Evolutionary conservation across 2,113 vertebrate species (phyloP).

Genomic region (Aleadryas rufinucha): DNA sequence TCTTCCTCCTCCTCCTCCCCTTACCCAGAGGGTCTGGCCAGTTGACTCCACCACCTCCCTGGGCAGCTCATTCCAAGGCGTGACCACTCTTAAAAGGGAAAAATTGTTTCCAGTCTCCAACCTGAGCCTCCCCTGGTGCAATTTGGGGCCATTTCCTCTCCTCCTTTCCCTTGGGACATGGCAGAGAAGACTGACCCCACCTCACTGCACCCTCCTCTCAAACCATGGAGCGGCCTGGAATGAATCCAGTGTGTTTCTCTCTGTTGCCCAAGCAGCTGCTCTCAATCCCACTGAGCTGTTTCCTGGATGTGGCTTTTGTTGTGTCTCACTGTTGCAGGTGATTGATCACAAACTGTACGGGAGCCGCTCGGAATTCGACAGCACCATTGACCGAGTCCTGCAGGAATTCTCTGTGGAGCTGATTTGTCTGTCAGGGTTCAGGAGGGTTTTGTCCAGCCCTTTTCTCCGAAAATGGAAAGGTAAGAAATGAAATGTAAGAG

Average conservation of each 20-base stretch:
- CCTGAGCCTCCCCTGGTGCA: not conserved
- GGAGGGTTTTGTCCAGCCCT: slow-evolving; percentile 80
- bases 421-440: slow-evolving; percentile 86
- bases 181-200: rapidly evolving
- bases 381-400: slow-evolving; percentile 81
- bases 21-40: not conserved
- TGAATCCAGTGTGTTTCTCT: not conserved
- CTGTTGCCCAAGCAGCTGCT: not conserved
- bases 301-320: not conserved
- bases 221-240: not conserved
- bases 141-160: not conserved
- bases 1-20: not conserved
- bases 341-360: slow-evolving; percentile 86
- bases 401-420: slow-evolving; percentile 84
- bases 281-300: not conserved
- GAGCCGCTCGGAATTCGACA: slow-evolving; percentile 85
- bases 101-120: not conserved
- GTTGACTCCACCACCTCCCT: not conserved
- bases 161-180: not conserved
- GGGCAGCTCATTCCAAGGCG: not conserved
- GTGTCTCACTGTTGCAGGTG: slow-evolving; percentile 66
- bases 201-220: not conserved
- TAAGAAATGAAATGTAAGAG: not conserved
- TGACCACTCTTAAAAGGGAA: not conserved
- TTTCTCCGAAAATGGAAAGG: slow-evolving; percentile 89